Evolutionary conservation across 1,140 invertebrate genomes (phyloP), one percentile per base, ranked within the genome.

Genomic region (Wasmannia auropunctata): DNA sequence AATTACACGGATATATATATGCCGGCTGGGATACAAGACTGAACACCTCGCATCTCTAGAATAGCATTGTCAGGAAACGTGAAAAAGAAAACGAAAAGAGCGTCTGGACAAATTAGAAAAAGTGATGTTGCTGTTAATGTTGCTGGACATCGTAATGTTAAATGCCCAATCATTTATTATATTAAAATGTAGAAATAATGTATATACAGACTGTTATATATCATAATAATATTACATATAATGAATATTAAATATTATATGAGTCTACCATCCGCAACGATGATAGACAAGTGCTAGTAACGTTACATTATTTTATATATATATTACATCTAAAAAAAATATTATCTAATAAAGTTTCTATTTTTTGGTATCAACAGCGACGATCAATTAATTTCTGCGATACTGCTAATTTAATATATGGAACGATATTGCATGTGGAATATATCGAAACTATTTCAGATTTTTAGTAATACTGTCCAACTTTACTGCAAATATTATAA

Each of bases 281-380:
- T 75, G 86, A 70, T 93, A 89, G 83, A 90, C 83, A 85, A 88
- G 86, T 90, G 80, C 89, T 90, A 90, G 89, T 91, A 84, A 92
- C 91, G 93, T 94, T 92, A 80, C 22, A 69, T 80, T 88, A 86
- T 76, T 88, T 90, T 92, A 92, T 91, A 93, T 93, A 92, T 90
- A 90, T 85, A 91, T 88, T 49, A 91, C 83, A 87, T 62, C 56
- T 80, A 91, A 90, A 85, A 88, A 91, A 63, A 19, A 60, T 85
- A 91, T 91, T 79, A 92, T 89, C 80, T 89, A 94, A 94, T 94
- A 94, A 94, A 95, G 87, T 94, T 94, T 95, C 90, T 95, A 95
- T 94, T 95, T 93, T 95, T 93, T 93, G 90, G 88, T 94, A 94
- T 92, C 86, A 92, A 91, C 49, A 65, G 70, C 86, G 69, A 88